Conservation (phyloP, 2,888 invertebrate species). For the Octonoba sinensis region DNA sequence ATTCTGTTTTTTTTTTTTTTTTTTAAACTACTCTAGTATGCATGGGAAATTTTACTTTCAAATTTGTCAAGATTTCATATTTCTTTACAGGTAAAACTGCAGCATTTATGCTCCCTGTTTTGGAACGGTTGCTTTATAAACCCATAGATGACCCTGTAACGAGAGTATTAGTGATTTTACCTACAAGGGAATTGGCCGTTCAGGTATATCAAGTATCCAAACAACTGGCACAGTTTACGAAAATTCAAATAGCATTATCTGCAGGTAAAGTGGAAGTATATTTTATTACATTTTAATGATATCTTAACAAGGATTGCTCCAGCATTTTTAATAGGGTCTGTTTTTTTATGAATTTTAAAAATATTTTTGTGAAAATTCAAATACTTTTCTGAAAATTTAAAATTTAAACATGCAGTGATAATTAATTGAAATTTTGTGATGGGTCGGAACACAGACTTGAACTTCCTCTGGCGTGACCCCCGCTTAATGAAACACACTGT, state of each 20-base stretch:
- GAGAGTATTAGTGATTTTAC: conserved; percentile 92
- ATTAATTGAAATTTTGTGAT: too few relatives aligned
- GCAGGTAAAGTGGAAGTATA: conserved; percentile 69
- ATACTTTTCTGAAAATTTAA: too few relatives aligned
- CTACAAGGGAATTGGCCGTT: conserved; percentile 96
- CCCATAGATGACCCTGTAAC: conserved; percentile 80
- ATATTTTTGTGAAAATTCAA: too few relatives aligned
- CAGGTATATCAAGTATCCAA: conserved; percentile 96
- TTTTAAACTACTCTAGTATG: not conserved
- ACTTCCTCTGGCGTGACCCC: too few relatives aligned
- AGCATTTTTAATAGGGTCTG: too few relatives aligned
- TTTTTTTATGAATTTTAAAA: too few relatives aligned
- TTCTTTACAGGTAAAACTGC: conserved; percentile 87
- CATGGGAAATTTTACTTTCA: not conserved
- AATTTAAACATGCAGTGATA: too few relatives aligned
- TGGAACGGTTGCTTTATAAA: conserved; percentile 91
- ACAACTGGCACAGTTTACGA: conserved; percentile 89
- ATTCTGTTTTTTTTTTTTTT: too few relatives aligned
- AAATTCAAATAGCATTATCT: conserved; percentile 83
- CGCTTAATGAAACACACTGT: too few relatives aligned
- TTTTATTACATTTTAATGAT: not conserved
- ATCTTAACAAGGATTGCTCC: too few relatives aligned
- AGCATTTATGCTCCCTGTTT: conserved; percentile 96
- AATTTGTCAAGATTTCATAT: not conserved
- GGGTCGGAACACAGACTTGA: too few relatives aligned